phyloP scores from a whole-genome alignment of 2,113 vertebrate genomes.

The Neofelis nebulosa region DNA sequence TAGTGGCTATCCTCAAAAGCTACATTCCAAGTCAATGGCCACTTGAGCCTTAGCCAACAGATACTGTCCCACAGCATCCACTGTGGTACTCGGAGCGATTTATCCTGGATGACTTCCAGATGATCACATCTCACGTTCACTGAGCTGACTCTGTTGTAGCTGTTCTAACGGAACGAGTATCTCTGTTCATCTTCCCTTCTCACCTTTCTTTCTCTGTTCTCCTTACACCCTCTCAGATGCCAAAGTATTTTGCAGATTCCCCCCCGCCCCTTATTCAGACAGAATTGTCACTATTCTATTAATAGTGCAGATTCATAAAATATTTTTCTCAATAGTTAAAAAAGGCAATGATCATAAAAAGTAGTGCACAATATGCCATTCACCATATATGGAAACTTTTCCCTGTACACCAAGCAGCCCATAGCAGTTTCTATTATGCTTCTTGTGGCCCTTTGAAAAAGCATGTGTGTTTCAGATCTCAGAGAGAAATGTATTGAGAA shows the following conservation, averaged over 20 bases:
- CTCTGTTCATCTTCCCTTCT: not conserved
- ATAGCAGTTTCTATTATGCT: not conserved
- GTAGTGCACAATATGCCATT: not conserved
- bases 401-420: not conserved
- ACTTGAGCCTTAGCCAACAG: not conserved
- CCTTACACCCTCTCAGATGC: not conserved
- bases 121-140: not conserved
- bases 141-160: not conserved
- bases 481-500: not conserved
- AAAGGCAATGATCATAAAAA: not conserved
- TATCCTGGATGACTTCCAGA: not conserved
- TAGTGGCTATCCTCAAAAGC: not conserved
- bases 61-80: not conserved
- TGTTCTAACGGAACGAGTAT: not conserved
- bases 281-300: not conserved
- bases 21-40: not conserved
- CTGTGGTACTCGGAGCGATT: rapidly evolving
- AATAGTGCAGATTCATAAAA: not conserved
- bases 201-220: not conserved
- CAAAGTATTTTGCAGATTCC: not conserved
- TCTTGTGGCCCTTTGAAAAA: not conserved
- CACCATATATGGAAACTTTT: not conserved
- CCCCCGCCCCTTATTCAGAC: not conserved
- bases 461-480: not conserved
- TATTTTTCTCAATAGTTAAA: not conserved